A percentile compares a stretch with the other conserved stretches of the same genome.
phyloP scores from a whole-genome alignment of 1,140 invertebrate species.

The Tetragonula clypearis region DNA sequence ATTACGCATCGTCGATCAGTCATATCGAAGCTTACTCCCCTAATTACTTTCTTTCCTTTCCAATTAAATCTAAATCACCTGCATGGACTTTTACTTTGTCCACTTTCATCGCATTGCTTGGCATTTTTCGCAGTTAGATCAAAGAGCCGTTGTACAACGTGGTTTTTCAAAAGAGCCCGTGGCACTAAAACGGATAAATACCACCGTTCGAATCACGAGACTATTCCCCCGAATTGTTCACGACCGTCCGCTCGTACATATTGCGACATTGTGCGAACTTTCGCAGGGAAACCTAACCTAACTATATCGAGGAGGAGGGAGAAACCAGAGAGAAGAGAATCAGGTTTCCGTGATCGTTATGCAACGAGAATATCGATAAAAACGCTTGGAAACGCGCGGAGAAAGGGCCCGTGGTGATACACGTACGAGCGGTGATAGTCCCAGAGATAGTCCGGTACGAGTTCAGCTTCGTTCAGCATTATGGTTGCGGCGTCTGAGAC shows the following conservation, averaged over 20 bases:
- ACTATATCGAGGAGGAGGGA: not conserved
- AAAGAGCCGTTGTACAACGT: no score
- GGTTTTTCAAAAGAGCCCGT: no score
- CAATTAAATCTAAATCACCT: no score
- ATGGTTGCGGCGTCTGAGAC: conserved; percentile 81
- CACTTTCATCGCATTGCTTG: no score
- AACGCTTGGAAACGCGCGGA: conserved; percentile 49
- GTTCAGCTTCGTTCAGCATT: conserved; percentile 72
- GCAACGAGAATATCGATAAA: conserved; percentile 62
- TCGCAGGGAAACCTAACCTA: no score
- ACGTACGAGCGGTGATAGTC: conserved; percentile 65
- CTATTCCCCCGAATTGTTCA: conserved; percentile 18
- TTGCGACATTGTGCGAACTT: not conserved
- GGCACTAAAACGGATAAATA: conserved; percentile 4
- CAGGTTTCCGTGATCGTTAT: conserved; percentile 50
- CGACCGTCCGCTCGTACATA: not conserved
- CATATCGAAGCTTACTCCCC: no score
- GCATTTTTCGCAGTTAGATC: no score
- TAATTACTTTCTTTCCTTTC: no score
- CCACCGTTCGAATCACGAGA: conserved; percentile 16
- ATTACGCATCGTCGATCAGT: no score
- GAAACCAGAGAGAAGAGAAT: conserved; percentile 4
- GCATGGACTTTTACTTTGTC: no score
- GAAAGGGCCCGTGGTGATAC: conserved; percentile 33
- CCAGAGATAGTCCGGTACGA: conserved; percentile 51